Evolutionary conservation across 2,888 invertebrate genomes (phyloP), one percentile per base, ranked within the genome.

Genomic region (Syrista parreyssii): DNA sequence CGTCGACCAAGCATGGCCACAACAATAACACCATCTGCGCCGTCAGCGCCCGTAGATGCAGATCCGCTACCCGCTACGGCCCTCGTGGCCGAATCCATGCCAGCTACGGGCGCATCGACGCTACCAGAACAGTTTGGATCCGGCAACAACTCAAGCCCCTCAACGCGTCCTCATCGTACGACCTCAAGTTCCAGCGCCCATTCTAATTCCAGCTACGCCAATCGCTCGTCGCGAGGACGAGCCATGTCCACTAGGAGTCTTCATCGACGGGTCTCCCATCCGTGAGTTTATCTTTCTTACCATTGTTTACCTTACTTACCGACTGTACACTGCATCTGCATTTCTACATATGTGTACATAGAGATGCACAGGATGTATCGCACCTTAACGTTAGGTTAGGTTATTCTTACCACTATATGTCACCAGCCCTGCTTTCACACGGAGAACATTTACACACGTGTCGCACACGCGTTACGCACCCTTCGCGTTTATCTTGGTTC

Each of bases 231-330:
- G 73, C 86, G 90, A 79, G 88, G 84, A 77, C 86, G 89, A 86
- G 87, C 89, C 82, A 90, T 88, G 88, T 91, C 91, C 73, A 86
- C 91, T 88, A 89, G 91, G 82, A 91, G 90, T 77, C 88, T 91
- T 34, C 89, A 89, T 81, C 89, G 91, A 68, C 90, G 91, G 80
- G 91, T 91, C 82, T 90, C 91, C 78, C 91, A 91, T 85, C 91
- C 91, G 91, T 91, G 79, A 90, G 90, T 91, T 55, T 76, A 69
- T 31, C 31, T 32, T 71, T 15, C 31, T 68, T 75, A 33, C 12
- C 32, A 4, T 68, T 77, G n/a, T 31, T 31, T 71, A 71, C 9
- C 71, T 1, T 31, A 33, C 11, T 31, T 71, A 31, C 23, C 71
- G 31, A 33, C 31, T 31, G 12, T 71, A 32, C 71, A 15, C 31